Evolutionary conservation across 2,888 invertebrate species (phyloP).

Genomic region (Eristalinus aeneus): DNA sequence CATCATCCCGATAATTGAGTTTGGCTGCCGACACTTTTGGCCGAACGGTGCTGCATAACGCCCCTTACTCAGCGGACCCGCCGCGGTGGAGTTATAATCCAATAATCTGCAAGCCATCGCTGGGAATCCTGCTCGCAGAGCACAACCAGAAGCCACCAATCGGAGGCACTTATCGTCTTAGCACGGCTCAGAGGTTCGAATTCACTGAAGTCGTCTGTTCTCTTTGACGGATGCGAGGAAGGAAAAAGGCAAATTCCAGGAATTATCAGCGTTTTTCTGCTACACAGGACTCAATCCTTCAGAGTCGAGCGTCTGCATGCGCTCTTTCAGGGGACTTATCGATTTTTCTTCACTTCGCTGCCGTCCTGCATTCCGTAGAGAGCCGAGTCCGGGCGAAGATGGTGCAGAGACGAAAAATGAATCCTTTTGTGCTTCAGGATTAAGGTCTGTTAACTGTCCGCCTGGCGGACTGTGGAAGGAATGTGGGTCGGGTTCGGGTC

Average conservation of each 20-base stretch:
- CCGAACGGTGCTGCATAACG: not conserved
- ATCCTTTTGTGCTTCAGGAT: not conserved
- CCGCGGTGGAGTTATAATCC: constrained; percentile 58
- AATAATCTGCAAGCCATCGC: constrained; percentile 61
- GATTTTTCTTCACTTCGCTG: constrained; percentile 50
- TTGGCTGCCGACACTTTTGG: not conserved
- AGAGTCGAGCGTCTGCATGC: not conserved
- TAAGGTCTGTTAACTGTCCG: not conserved
- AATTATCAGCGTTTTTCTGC: constrained; percentile 47
- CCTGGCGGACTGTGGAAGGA: constrained; percentile 8
- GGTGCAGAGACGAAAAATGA: not conserved
- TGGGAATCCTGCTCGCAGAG: constrained; percentile 8
- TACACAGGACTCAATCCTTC: constrained; percentile 12
- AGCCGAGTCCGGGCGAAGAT: not conserved
- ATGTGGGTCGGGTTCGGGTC: constrained; percentile 49
- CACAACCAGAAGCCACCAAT: constrained; percentile 6
- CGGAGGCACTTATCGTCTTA: constrained; percentile 65
- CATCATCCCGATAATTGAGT: constrained; percentile 19
- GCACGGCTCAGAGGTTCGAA: constrained; percentile 51
- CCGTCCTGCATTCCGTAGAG: not conserved
- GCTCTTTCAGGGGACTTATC: constrained; percentile 30
- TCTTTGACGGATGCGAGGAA: not conserved
- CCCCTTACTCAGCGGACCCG: not conserved
- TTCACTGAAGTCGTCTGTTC: constrained; percentile 19
- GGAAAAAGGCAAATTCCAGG: constrained; percentile 35